These are phyloP conservation scores for Mobula birostris DNA, from an alignment of 2,113 vertebrate genomes.

Conservation along the genomic window DNA sequence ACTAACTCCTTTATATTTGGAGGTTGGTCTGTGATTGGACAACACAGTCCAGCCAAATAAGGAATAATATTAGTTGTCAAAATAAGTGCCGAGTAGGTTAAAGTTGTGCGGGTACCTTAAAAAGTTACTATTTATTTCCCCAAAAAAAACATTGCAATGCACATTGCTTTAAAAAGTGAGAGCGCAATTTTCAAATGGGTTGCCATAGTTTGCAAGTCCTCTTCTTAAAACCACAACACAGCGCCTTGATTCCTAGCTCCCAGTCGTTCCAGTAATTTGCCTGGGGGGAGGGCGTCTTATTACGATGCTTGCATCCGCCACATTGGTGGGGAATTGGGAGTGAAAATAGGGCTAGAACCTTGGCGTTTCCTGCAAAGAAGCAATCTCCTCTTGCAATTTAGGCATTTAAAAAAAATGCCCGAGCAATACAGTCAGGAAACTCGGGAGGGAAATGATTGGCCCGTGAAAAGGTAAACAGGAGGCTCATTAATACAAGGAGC, in stretches of 20 bases:
- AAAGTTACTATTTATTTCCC: too few relatives aligned
- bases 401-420: neutral
- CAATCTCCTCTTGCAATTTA: neutral
- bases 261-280: neutral
- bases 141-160: too few relatives aligned
- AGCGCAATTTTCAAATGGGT: neutral
- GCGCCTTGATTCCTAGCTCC: neutral
- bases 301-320: neutral
- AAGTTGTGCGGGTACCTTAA: too few relatives aligned
- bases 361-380: neutral
- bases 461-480: conserved; percentile 16
- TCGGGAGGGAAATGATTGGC: neutral
- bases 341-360: neutral
- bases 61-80: neutral
- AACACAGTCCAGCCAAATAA: neutral
- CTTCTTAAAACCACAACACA: neutral
- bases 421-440: neutral
- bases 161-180: neutral
- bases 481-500: neutral
- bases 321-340: neutral
- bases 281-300: neutral
- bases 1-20: too few relatives aligned
- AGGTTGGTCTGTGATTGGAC: neutral
- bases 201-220: neutral
- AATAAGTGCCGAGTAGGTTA: neutral